A percentile compares a stretch with the other conserved stretches of the same genome.
phyloP scores from a whole-genome alignment of 2,113 vertebrate genomes.

The Corythoichthys haematopterus region DNA sequence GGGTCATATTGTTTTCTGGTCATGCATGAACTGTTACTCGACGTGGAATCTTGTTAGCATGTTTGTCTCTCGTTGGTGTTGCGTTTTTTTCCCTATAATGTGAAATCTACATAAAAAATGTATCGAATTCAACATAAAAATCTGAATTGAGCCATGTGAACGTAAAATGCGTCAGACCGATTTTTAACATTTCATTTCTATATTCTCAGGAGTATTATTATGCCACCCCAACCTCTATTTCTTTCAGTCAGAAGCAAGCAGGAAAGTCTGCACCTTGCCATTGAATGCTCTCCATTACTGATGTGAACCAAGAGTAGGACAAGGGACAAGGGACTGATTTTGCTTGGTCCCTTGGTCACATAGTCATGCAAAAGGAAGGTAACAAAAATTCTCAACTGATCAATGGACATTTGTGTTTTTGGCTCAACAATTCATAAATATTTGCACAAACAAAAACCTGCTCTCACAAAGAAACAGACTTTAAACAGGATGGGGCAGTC shows the following conservation, averaged over 20 bases:
- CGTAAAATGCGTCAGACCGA: neutral
- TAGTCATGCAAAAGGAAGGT: neutral
- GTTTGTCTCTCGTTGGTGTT: too few species aligned
- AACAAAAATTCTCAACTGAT: neutral
- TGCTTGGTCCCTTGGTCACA: neutral
- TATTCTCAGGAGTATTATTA: neutral
- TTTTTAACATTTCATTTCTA: neutral
- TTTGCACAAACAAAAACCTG: neutral
- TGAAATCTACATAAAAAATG: too few species aligned
- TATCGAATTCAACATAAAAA: too few species aligned
- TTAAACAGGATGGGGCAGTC: too few species aligned
- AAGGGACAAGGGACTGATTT: neutral
- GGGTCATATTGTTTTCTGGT: too few species aligned
- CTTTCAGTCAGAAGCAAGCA: neutral
- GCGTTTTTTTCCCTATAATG: too few species aligned
- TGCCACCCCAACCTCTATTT: neutral
- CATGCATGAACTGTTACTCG: too few species aligned
- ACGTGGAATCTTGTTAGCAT: too few species aligned
- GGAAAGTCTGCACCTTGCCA: neutral
- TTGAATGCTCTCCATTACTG: neutral
- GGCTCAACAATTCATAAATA: neutral
- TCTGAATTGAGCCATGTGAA: too few species aligned
- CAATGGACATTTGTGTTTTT: neutral
- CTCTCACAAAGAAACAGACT: neutral
- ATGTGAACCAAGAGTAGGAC: constrained; percentile 1